Evolutionary conservation across 2,888 invertebrate species (phyloP), one percentile per base, ranked within the genome.

Genomic region (Prionchulus punctatus): DNA sequence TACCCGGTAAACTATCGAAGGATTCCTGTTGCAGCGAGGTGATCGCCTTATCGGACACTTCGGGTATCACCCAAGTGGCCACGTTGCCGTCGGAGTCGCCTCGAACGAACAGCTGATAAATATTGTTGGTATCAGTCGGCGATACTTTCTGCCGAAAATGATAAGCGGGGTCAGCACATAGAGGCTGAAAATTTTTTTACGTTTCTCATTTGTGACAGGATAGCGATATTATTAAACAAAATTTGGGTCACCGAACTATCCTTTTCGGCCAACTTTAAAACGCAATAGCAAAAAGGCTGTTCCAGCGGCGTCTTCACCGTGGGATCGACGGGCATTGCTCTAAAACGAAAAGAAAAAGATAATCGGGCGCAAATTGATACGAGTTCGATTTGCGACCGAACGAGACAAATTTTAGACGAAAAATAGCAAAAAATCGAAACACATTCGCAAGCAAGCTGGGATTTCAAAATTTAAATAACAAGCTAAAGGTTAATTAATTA

Each of bases 51-150:
- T 79, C 75, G 0, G 83, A 81, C 2, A 86, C 81, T 47, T 88
- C 85, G 1, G 91, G 90, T 3, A 92, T 82, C 57, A 80, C 82
- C 92, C 92, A 94, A 3, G 88, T 77, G 2, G 85, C 81, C 1
- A 94, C 82, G 21, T 84, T 83, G 0, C 92, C 92, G 64, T 86
- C 86, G 0, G 89, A 89, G 72, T 94, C 92, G 0, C 92, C 92
- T 1, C 92, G 79, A 2, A 94, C 71, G 45, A 87, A 71, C 4
- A 53, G 2, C 27, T 21, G 30, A 15, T 15, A 12, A 7, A 7
- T 12, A 21, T 45, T 23, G 23, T 31, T 36, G 31, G 36, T 7
- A 21, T 18, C 4, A 23, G 26, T 25, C 7, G n/a, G 26, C 15
- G 3, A 30, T 3, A 7, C 21, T 18, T 31, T 7, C 7, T n/a